phyloP scores from a whole-genome alignment of 2,888 invertebrate genomes.

The Caenorhabditis sp. region DNA sequence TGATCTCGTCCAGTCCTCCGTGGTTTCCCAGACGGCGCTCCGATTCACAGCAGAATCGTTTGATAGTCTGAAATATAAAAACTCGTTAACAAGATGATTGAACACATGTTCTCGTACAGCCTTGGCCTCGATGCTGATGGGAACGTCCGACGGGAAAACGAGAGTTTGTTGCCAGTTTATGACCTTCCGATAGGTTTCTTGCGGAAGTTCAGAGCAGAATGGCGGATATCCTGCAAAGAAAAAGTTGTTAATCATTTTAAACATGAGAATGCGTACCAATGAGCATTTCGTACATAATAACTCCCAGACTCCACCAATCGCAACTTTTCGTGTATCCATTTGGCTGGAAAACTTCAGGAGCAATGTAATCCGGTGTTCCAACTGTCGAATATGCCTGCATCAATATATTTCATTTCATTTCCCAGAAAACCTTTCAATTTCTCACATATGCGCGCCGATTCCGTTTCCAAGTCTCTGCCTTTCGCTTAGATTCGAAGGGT shows the following conservation, averaged over 20 bases:
- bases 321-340: conserved; percentile 98
- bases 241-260: neutral
- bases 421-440: neutral
- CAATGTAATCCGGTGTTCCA: conserved; percentile 99
- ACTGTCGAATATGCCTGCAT: conserved; percentile 86
- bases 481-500: conserved; percentile 97
- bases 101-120: conserved; percentile 72
- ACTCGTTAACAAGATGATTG: conserved; percentile 2
- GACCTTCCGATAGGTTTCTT: conserved; percentile 96
- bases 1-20: conserved; percentile 93
- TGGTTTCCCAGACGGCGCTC: conserved; percentile 94
- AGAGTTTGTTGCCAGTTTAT: conserved; percentile 99
- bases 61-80: conserved; percentile 78
- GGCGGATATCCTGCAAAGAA: conserved; percentile 90
- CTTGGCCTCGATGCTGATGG: conserved; percentile 95
- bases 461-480: conserved; percentile 99
- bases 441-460: conserved; percentile 88
- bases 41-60: conserved; percentile 93
- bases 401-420: neutral
- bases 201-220: conserved; percentile 98
- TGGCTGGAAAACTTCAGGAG: conserved; percentile 96
- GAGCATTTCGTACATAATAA: conserved; percentile 99
- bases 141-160: conserved; percentile 98
- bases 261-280: conserved; percentile 86
- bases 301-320: conserved; percentile 99